Conservation (phyloP, 2,888 invertebrate genomes). For the Drosophila monieri region DNA sequence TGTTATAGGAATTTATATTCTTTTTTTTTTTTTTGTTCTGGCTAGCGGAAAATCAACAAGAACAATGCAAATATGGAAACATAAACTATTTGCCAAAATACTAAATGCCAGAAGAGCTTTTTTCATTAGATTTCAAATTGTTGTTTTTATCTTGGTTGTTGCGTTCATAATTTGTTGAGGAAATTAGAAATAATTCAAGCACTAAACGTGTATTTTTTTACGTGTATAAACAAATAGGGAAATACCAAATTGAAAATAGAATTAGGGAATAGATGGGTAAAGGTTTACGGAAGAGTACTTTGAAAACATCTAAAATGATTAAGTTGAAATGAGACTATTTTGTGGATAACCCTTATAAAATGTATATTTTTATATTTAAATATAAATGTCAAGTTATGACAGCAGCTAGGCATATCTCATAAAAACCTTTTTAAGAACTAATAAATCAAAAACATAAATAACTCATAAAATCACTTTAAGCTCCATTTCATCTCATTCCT, state of each 20-base stretch:
- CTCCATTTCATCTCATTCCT: background rate
- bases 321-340: background rate
- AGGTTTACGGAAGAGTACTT: background rate
- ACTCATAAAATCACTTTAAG: constrained; percentile 12
- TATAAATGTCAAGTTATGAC: background rate
- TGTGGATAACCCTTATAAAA: background rate
- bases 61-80: constrained; percentile 55
- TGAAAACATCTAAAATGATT: background rate
- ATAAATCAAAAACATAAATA: constrained; percentile 17
- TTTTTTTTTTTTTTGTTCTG: constrained; percentile 24
- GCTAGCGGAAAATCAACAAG: constrained; percentile 28
- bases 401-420: background rate
- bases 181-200: constrained; percentile 44
- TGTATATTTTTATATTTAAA: background rate
- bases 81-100: constrained; percentile 57
- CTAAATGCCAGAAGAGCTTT: constrained; percentile 14
- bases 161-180: constrained; percentile 38
- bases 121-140: constrained; percentile 17
- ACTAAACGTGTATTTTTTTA: constrained; percentile 27
- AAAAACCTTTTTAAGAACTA: background rate
- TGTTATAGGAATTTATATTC: constrained; percentile 23
- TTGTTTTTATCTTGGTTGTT: background rate
- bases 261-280: background rate
- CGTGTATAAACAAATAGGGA: constrained; percentile 17
- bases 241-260: constrained; percentile 4